Evolutionary conservation across 2,113 vertebrate species (phyloP).

Genomic region (Rhea pennata): DNA sequence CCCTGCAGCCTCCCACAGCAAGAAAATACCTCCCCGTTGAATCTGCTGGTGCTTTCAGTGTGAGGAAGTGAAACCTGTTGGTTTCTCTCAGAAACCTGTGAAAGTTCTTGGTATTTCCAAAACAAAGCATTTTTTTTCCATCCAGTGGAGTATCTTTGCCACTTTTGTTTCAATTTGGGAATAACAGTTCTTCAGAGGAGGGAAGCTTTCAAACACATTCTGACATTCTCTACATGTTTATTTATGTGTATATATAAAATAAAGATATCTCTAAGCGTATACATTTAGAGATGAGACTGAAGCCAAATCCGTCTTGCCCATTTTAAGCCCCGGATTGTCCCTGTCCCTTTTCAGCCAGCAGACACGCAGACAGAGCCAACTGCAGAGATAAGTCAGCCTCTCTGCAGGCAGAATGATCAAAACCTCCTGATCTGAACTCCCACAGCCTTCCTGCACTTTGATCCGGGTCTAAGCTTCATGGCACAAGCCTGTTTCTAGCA

Average conservation of each 20-base stretch:
- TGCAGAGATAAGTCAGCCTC: conserved; percentile 11
- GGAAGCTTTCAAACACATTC: not conserved
- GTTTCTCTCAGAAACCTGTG: not conserved
- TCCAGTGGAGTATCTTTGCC: not conserved
- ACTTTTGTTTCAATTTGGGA: not conserved
- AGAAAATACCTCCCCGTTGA: not conserved
- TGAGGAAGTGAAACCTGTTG: fast-evolving
- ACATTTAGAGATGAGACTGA: not conserved
- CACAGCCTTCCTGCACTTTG: not conserved
- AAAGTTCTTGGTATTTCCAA: not conserved
- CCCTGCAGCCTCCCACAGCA: not conserved
- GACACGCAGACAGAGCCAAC: not conserved
- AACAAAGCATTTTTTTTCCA: not conserved
- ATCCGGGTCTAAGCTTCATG: not conserved
- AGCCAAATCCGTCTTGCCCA: not conserved
- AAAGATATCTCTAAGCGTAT: not conserved
- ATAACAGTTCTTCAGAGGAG: not conserved
- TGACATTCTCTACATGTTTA: not conserved
- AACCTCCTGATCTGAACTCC: not conserved
- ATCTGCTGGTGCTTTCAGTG: fast-evolving
- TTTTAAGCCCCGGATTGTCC: not conserved
- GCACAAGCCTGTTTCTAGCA: conserved; percentile 4
- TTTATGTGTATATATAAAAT: not conserved
- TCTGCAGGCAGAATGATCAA: not conserved
- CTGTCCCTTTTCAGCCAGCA: not conserved